Percentiles rank a stretch among this genome's conserved stretches.
Conservation (phyloP, 2,113 vertebrate species). For the Ariopsis seemanni region DNA sequence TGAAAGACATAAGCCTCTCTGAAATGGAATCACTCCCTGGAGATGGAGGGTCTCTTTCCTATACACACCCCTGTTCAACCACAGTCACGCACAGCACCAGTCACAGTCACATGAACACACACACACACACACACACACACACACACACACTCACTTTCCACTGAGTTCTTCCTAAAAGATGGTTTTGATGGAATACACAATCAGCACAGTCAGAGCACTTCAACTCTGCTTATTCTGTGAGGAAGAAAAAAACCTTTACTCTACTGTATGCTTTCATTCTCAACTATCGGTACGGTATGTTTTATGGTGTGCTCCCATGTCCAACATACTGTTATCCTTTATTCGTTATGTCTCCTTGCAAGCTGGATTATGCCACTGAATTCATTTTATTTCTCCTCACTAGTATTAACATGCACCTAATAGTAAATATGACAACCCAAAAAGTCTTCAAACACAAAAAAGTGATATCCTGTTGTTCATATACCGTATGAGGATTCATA, state of each 20-base stretch:
- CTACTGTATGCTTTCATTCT: no score
- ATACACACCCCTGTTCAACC: constrained; percentile 41
- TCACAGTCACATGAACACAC: constrained; percentile 36
- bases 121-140: constrained; percentile 23
- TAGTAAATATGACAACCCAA: not conserved
- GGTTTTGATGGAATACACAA: constrained; percentile 29
- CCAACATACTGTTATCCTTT: not conserved
- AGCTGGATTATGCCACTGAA: not conserved
- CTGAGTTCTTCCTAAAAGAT: constrained; percentile 44
- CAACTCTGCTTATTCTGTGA: not conserved
- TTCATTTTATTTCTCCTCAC: not conserved
- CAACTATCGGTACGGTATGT: not conserved
- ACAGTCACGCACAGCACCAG: constrained; percentile 39
- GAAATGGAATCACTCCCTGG: constrained; percentile 57
- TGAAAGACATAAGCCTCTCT: constrained; percentile 58
- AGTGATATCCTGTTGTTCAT: not conserved
- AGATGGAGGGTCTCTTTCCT: constrained; percentile 38
- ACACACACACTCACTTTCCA: constrained; percentile 34
- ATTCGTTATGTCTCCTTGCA: not conserved
- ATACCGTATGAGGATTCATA: not conserved
- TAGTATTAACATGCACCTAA: no score
- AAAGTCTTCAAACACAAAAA: not conserved
- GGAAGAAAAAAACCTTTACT: not conserved
- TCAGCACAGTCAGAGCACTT: constrained; percentile 32
- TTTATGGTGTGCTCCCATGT: not conserved